Conservation (phyloP, 2,113 vertebrate species). For the Puma concolor region DNA sequence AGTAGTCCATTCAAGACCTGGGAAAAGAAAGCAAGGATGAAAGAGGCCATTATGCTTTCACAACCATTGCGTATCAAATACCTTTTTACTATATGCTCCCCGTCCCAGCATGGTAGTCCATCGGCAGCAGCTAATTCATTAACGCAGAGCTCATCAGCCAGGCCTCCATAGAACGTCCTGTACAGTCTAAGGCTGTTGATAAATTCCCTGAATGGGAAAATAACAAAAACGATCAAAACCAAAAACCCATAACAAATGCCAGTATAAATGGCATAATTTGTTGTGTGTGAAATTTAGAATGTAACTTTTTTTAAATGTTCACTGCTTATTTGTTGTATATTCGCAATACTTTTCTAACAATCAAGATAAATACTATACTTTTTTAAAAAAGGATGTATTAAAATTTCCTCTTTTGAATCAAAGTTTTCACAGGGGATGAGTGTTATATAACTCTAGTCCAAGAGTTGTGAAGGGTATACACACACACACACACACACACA, state of each 20-base stretch:
- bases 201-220: slow-evolving; percentile 88
- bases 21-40: background rate
- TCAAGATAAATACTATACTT: background rate
- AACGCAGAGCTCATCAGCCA: slow-evolving; percentile 90
- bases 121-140: slow-evolving; percentile 88
- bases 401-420: slow-evolving; percentile 27
- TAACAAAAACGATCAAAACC: slow-evolving; percentile 25
- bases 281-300: background rate
- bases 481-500: background rate
- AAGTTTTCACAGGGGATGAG: background rate
- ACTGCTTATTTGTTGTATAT: background rate
- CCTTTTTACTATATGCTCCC: slow-evolving; percentile 89
- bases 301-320: background rate
- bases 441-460: background rate
- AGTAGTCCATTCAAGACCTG: background rate
- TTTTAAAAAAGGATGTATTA: background rate
- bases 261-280: background rate
- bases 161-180: slow-evolving; percentile 88
- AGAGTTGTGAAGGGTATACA: background rate
- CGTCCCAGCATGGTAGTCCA: slow-evolving; percentile 90
- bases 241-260: background rate
- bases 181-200: slow-evolving; percentile 86
- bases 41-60: background rate
- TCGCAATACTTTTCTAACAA: background rate
- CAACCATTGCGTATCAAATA: slow-evolving; percentile 66